A percentile compares a stretch with the other conserved stretches of the same genome.
phyloP scores from a whole-genome alignment of 2,797 vertebrate species.

The Dermochelys coriacea region DNA sequence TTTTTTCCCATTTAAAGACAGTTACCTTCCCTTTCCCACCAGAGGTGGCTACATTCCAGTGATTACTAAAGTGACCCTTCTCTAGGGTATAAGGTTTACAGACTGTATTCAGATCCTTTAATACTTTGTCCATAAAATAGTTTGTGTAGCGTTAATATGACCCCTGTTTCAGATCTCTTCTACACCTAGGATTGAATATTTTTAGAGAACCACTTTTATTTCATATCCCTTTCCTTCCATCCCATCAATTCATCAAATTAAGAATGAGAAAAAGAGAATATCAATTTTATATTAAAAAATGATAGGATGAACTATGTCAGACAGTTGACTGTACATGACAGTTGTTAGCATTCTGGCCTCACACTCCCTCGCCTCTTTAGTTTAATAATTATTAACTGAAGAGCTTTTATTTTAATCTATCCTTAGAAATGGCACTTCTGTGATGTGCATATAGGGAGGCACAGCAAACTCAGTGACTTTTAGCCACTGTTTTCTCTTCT shows the following conservation, averaged over 20 bases:
- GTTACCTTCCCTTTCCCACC: not conserved
- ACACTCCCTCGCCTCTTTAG: not conserved
- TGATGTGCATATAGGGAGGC: not conserved
- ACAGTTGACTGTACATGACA: constrained; percentile 34
- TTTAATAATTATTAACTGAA: constrained; percentile 5
- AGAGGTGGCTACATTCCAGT: fast-evolving
- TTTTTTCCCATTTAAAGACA: not conserved
- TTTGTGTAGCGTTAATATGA: not conserved
- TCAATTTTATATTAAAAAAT: not conserved
- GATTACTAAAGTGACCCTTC: not conserved
- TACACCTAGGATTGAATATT: not conserved
- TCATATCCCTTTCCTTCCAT: not conserved
- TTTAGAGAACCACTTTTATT: not conserved
- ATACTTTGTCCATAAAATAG: not conserved
- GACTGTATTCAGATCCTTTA: fast-evolving
- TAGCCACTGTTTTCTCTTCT: not conserved
- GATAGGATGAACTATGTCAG: not conserved
- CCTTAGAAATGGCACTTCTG: not conserved
- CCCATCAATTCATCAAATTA: not conserved
- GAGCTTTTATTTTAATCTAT: not conserved
- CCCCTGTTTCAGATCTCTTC: not conserved
- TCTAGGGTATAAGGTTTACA: fast-evolving
- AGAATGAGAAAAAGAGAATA: not conserved
- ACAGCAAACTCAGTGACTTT: not conserved
- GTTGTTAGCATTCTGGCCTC: constrained; percentile 12